Conservation (phyloP, 2,113 vertebrate species). For the Zosterops japonicus region DNA sequence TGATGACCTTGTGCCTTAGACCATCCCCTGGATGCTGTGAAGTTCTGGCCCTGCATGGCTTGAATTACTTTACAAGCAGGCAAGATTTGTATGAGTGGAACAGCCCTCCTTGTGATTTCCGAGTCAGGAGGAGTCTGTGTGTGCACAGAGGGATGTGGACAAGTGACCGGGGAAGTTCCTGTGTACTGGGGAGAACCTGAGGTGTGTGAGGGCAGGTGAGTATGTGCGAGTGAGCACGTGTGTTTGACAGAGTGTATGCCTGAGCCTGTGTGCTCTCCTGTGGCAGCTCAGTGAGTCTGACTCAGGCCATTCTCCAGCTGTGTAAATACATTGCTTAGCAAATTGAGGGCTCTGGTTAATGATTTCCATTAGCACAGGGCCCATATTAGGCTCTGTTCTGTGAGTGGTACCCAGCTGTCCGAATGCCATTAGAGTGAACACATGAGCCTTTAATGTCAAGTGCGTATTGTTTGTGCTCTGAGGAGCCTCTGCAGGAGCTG, state of each 20-base stretch:
- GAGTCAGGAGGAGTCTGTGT: not conserved
- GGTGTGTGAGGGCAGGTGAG: not conserved
- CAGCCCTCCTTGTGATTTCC: not conserved
- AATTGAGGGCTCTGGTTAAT: conserved; percentile 26
- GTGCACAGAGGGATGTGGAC: not conserved
- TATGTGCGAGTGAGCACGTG: not conserved
- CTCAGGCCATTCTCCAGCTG: conserved; percentile 10
- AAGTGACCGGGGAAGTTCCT: not conserved
- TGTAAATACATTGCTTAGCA: conserved; percentile 52
- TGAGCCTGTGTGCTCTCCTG: not conserved
- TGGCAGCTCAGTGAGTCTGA: not conserved
- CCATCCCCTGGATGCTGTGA: not conserved
- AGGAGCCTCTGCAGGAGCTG: conserved; percentile 13
- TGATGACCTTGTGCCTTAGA: not conserved
- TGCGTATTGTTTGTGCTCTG: not conserved
- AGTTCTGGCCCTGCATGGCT: not conserved
- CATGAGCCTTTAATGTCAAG: not conserved
- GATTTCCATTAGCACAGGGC: not conserved
- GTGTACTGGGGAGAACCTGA: not conserved
- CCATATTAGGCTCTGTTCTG: conserved; percentile 37
- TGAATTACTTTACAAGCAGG: not conserved
- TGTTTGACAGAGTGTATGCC: not conserved
- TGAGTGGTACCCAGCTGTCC: not conserved
- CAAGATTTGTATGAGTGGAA: not conserved
- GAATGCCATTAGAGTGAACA: conserved; percentile 29